Percentiles rank a stretch among this genome's conserved stretches.
Conservation (phyloP, 1,140 invertebrate genomes). For the Archegozetes longisetosus region DNA sequence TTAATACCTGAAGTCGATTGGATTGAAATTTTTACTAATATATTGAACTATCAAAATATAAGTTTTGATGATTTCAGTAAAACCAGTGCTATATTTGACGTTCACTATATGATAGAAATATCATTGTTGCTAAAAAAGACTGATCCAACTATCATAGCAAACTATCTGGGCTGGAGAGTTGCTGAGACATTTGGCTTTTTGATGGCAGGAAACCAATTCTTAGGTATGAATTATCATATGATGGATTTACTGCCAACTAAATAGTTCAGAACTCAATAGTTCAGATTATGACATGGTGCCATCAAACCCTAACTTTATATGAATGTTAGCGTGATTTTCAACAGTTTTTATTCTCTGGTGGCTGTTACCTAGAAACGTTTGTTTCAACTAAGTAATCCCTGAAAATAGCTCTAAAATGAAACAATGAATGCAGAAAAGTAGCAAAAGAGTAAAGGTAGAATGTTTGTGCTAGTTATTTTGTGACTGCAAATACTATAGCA, state of each 20-base stretch:
- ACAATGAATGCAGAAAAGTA: no score
- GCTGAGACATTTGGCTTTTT: constrained; percentile 26
- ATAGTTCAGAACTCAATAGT: no score
- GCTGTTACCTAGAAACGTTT: no score
- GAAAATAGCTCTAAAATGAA: no score
- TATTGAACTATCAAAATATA: not conserved
- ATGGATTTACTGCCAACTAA: not conserved
- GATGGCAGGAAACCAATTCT: not conserved
- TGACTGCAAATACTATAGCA: no score
- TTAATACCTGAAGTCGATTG: constrained; percentile 11
- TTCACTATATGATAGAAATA: constrained; percentile 9
- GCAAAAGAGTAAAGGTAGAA: no score
- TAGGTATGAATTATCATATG: not conserved
- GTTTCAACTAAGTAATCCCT: no score
- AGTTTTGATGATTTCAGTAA: not conserved
- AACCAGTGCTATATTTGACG: not conserved
- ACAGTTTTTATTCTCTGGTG: no score
- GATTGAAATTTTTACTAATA: not conserved
- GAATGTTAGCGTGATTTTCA: no score
- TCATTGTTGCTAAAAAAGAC: not conserved
- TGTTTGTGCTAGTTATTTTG: no score
- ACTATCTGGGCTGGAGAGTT: constrained; percentile 51
- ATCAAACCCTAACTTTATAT: no score
- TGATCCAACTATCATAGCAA: constrained; percentile 24
- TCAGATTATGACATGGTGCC: no score